Evolutionary conservation across 2,113 vertebrate genomes (phyloP).

Genomic region (Myanophis thanlyinensis): DNA sequence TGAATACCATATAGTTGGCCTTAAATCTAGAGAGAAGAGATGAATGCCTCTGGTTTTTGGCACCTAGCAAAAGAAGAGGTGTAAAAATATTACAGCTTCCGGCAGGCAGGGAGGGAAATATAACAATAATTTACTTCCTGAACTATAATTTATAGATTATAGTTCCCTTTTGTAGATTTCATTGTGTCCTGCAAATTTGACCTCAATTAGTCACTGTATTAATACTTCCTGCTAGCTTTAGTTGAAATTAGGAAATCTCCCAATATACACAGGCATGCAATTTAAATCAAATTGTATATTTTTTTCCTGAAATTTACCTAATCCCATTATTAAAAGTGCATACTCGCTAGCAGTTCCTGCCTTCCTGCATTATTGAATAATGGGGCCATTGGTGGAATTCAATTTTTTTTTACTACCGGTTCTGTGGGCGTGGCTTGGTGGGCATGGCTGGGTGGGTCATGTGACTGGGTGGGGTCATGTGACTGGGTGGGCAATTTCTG

Average conservation of each 20-base stretch:
- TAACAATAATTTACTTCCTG: not conserved
- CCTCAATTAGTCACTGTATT: not conserved
- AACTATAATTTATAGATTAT: constrained; percentile 14
- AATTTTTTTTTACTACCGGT: too few species aligned
- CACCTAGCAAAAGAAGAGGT: not conserved
- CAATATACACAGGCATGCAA: constrained; percentile 44
- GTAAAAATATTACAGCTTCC: not conserved
- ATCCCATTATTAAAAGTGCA: constrained; percentile 21
- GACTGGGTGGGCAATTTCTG: too few species aligned
- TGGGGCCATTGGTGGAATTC: too few species aligned
- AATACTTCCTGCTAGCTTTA: constrained; percentile 40
- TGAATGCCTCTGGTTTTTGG: not conserved
- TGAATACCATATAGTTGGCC: not conserved
- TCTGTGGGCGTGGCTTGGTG: too few species aligned
- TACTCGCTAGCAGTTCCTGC: constrained; percentile 27
- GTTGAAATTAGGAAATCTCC: constrained; percentile 41
- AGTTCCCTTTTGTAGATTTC: constrained; percentile 8
- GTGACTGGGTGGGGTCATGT: too few species aligned
- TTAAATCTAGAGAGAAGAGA: not conserved
- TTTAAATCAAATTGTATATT: constrained; percentile 53
- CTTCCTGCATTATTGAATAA: constrained; percentile 6
- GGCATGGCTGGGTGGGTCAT: too few species aligned
- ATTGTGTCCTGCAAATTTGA: constrained; percentile 46
- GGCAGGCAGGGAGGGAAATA: not conserved
- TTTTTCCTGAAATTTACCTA: constrained; percentile 10